Conservation (phyloP, 2,113 vertebrate genomes). For the Eupsittula cactorum region DNA sequence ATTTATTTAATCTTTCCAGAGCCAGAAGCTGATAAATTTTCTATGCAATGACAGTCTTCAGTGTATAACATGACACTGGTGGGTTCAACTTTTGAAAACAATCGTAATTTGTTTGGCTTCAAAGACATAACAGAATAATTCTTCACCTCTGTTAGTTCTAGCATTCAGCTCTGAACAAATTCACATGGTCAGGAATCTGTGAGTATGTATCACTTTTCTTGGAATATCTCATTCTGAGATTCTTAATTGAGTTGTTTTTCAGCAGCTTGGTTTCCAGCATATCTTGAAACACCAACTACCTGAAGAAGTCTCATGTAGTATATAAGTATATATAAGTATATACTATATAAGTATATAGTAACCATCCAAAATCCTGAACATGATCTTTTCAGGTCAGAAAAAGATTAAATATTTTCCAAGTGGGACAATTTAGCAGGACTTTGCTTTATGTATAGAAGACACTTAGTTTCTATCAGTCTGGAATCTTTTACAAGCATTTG, state of each 20-base stretch:
- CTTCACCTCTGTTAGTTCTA: neutral
- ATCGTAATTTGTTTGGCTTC: neutral
- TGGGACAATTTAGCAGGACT: neutral
- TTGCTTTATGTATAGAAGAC: neutral
- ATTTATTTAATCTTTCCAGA: constrained; percentile 13
- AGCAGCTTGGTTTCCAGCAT: neutral
- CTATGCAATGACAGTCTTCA: neutral
- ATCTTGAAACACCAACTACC: neutral
- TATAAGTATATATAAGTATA: too few relatives aligned
- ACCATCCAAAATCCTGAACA: neutral
- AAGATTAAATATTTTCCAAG: neutral
- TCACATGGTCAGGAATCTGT: neutral
- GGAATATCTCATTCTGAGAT: neutral
- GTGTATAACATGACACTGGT: neutral
- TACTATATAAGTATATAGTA: neutral
- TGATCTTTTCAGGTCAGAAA: neutral
- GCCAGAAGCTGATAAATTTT: neutral
- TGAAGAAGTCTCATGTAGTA: neutral
- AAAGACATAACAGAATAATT: neutral
- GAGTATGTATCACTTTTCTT: neutral
- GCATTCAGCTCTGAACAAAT: neutral
- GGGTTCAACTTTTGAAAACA: neutral
- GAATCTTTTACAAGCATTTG: neutral
- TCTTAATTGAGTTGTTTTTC: neutral
- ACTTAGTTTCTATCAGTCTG: neutral